Evolutionary conservation across 1,140 invertebrate genomes (phyloP).

Genomic region (Metopolophium dirhodum): DNA sequence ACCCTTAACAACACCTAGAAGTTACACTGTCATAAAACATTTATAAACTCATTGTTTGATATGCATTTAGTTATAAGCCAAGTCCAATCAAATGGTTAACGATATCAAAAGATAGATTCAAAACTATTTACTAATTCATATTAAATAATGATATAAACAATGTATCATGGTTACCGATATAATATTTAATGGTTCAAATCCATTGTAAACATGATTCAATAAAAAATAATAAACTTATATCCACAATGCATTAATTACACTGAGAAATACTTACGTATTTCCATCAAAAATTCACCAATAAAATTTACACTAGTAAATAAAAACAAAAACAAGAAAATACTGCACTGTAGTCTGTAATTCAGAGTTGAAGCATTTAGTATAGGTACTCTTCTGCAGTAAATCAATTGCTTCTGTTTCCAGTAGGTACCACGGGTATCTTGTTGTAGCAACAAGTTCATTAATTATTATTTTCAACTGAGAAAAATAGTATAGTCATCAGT

Average conservation of each 20-base stretch:
- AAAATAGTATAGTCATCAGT: background rate
- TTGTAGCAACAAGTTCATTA: constrained; percentile 28
- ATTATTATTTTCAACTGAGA: constrained; percentile 31
- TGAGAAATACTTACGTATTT: background rate
- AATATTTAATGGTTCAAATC: background rate
- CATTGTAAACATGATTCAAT: background rate
- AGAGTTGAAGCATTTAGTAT: background rate
- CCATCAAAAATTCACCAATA: background rate
- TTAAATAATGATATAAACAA: background rate
- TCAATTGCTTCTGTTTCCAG: too few species aligned
- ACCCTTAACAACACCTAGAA: background rate
- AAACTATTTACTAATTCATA: background rate
- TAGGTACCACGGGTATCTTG: too few species aligned
- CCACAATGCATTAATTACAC: background rate
- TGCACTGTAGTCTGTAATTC: background rate
- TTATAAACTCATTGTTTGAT: background rate
- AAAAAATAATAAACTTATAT: background rate
- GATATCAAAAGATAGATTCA: background rate
- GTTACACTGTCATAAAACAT: background rate
- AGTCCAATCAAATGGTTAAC: background rate
- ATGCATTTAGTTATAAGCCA: background rate
- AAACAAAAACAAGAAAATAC: constrained; percentile 17
- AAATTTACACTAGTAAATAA: constrained; percentile 13
- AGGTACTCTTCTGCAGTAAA: background rate
- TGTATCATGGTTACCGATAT: background rate